These are phyloP conservation scores for Illadopsis cleaveri DNA, from an alignment of 2,113 vertebrate species.

Conservation along the genomic window DNA sequence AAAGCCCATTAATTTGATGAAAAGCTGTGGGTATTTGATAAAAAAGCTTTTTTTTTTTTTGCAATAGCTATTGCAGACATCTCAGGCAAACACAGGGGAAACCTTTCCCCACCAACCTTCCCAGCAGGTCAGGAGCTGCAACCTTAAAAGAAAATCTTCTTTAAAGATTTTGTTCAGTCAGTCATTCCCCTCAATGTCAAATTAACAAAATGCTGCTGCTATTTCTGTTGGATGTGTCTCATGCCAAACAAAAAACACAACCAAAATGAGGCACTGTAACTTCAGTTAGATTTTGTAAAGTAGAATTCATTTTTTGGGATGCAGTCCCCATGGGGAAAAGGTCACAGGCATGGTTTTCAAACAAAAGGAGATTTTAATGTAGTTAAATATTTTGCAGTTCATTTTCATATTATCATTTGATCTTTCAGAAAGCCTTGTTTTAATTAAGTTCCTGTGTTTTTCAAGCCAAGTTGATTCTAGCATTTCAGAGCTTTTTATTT, in stretches of 20 bases:
- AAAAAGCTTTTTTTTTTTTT: not conserved
- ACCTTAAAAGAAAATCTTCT: not conserved
- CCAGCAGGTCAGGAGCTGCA: not conserved
- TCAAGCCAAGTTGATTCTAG: not conserved
- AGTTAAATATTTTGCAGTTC: not conserved
- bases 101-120: not conserved
- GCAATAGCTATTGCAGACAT: not conserved
- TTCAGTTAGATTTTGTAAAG: not conserved
- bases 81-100: not conserved
- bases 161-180: not conserved
- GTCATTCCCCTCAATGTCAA: not conserved
- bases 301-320: not conserved
- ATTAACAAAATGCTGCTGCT: not conserved
- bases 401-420: not conserved
- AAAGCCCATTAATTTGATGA: not conserved
- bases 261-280: not conserved
- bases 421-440: not conserved
- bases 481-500: not conserved
- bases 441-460: not conserved
- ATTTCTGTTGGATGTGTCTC: not conserved
- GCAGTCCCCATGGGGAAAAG: not conserved
- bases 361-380: not conserved
- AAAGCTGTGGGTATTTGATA: not conserved
- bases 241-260: not conserved
- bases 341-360: not conserved